Evolutionary conservation across 2,888 invertebrate genomes (phyloP), one percentile per base, ranked within the genome.

Genomic region (Orchestes rusci): DNA sequence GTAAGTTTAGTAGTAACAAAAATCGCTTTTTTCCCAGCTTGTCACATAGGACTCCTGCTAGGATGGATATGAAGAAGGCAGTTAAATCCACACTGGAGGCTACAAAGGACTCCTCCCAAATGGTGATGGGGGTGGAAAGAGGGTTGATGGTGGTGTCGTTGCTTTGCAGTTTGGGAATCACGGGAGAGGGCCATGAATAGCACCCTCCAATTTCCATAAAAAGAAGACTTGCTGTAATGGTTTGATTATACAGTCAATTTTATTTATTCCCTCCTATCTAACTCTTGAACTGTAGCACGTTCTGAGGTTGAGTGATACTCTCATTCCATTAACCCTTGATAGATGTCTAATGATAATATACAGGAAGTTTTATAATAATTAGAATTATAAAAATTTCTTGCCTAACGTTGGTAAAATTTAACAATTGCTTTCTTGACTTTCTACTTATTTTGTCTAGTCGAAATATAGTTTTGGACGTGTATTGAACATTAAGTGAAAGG

Each of bases 141-240:
- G 44, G 44, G 18, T 46, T 42, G 4, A 37, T 16, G 5, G 17
- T 15, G 13, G 34, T 4, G 17, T 42, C 38, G 17, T 17, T 20
- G 18, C 41, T 39, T 30, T 45, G 23, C 7, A 51, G 36, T 42
- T 49, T 51, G 12, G 51, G 48, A 4, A 51, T 5, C 29, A 48
- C 17, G n/a, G 51, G 48, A n/a, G 51, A 51, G 4, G 51, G 40
- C 51, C 51, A 51, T 17, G 45, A 17, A 16, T 40, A 51, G n/a
- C 23, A 29, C 12, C 13, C 18, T 8, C 51, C 51, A 13, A 39
- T 36, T 2, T 39, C 27, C 16, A 51, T 40, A 10, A 34, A 31
- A 10, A 46, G 20, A 5, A 46, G 18, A 17, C 40, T 49, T 17
- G 39, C 51, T 51, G 39, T 27, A 51, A 51, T n/a, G n/a, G n/a